A percentile compares a stretch with the other conserved stretches of the same genome.
Conservation (phyloP, 2,888 invertebrate species). For the Drosophila cracens region DNA sequence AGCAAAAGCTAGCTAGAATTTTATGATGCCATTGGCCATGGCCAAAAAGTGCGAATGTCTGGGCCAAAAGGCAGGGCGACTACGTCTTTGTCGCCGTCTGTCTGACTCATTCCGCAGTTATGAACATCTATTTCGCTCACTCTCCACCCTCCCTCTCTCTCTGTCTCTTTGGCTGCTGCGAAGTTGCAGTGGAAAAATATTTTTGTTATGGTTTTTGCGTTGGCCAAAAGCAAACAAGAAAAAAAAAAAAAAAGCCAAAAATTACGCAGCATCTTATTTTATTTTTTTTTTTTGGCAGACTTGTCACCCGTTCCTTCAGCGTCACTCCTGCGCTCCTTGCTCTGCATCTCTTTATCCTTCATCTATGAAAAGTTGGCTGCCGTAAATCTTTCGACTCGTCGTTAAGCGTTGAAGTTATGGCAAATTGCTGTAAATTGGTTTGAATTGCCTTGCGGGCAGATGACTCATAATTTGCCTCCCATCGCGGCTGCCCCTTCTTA, state of each 20-base stretch:
- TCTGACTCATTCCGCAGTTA: constrained; percentile 56
- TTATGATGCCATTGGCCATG: constrained; percentile 81
- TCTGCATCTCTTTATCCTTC: constrained; percentile 16
- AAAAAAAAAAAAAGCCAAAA: constrained; percentile 20
- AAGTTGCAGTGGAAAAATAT: constrained; percentile 64
- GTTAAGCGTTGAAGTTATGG: constrained; percentile 75
- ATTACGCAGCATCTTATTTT: constrained; percentile 64
- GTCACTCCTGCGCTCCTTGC: neutral
- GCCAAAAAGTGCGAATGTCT: constrained; percentile 70
- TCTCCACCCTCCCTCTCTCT: neutral
- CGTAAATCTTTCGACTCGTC: constrained; percentile 70
- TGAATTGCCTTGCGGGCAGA: constrained; percentile 60
- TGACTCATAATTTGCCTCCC: constrained; percentile 58
- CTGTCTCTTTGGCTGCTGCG: constrained; percentile 11
- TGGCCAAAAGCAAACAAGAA: constrained; percentile 14
- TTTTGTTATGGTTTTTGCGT: constrained; percentile 64
- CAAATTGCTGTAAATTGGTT: constrained; percentile 75
- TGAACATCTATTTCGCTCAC: constrained; percentile 4
- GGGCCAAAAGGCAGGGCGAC: constrained; percentile 48
- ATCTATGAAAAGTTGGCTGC: constrained; percentile 58
- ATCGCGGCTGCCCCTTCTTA: constrained; percentile 1
- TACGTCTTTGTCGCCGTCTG: constrained; percentile 69
- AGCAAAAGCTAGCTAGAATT: constrained; percentile 43
- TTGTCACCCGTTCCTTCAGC: constrained; percentile 26
- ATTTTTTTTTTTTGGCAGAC: constrained; percentile 10